Evolutionary conservation across 2,888 invertebrate species (phyloP).

Genomic region (Amiota minor): DNA sequence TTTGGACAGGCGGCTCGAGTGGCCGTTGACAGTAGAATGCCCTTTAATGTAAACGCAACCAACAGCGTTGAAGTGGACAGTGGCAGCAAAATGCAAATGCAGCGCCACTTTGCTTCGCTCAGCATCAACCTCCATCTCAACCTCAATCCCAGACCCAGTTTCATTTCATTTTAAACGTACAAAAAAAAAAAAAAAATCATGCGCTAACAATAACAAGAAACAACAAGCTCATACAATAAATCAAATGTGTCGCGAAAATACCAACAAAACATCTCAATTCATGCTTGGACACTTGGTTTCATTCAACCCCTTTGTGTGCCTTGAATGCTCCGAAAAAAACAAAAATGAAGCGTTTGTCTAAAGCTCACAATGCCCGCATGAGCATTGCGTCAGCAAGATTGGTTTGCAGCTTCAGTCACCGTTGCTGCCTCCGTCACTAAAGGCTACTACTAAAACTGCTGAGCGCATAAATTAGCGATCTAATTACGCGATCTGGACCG

Average conservation of each 20-base stretch:
- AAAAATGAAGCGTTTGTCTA: neutral
- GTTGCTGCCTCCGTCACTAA: no score
- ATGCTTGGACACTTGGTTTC: neutral
- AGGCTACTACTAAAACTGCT: neutral
- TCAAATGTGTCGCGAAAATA: slow-evolving; percentile 12
- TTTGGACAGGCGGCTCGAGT: slow-evolving; percentile 43
- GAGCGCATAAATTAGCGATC: slow-evolving; percentile 63
- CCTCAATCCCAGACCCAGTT: no score
- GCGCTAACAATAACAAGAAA: neutral
- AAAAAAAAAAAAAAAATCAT: neutral
- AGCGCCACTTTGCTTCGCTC: neutral
- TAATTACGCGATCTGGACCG: slow-evolving; percentile 50
- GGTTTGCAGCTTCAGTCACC: no score
- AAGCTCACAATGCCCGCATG: neutral
- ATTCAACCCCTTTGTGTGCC: no score
- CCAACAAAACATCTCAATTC: slow-evolving; percentile 7
- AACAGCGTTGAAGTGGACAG: slow-evolving; percentile 40
- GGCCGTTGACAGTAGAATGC: slow-evolving; percentile 69
- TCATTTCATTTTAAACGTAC: no score
- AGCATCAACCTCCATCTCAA: no score
- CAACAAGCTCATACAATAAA: neutral
- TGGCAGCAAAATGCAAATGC: neutral
- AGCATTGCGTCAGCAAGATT: slow-evolving; percentile 3
- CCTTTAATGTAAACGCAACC: slow-evolving; percentile 66
- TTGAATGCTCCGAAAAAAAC: neutral